These are phyloP conservation scores for Phataginus tricuspis DNA, from an alignment of 2,797 vertebrate genomes.

Conservation along the genomic window DNA sequence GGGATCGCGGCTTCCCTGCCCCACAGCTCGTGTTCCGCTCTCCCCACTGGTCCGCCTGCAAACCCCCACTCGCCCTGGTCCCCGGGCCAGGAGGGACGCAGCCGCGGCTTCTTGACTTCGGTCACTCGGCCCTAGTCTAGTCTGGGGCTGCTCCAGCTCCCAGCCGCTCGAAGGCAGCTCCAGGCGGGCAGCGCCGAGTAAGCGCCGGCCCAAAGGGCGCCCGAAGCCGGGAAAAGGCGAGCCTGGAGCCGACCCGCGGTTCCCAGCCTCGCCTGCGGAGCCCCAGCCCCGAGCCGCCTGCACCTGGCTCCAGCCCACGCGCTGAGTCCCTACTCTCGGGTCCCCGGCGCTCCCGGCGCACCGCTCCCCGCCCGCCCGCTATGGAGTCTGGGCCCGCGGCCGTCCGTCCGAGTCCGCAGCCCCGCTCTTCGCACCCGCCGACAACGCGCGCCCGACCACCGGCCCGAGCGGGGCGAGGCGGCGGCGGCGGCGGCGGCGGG, in stretches of 20 bases:
- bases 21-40: neutral
- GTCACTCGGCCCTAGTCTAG: conserved; percentile 7
- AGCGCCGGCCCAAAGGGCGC: conserved; percentile 3
- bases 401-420: conserved; percentile 25
- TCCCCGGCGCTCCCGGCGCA: neutral
- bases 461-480: neutral
- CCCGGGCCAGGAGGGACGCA: conserved; percentile 6
- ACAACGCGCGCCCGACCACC: conserved; percentile 63
- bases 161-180: conserved; percentile 43
- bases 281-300: neutral
- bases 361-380: conserved; percentile 48
- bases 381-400: conserved; percentile 19
- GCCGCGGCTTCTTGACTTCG: neutral
- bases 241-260: neutral
- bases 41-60: neutral
- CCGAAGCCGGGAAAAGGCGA: conserved; percentile 21
- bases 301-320: conserved; percentile 14
- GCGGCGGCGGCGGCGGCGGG: conserved; percentile 38
- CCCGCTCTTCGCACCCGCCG: conserved; percentile 4
- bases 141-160: neutral
- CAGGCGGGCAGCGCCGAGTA: neutral
- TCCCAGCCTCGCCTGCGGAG: conserved; percentile 39
- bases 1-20: neutral
- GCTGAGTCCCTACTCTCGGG: neutral
- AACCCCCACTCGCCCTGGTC: neutral